Percentiles rank a stretch among this genome's conserved stretches.
phyloP scores from a whole-genome alignment of 2,888 invertebrate species.

The Tortrix viridana region DNA sequence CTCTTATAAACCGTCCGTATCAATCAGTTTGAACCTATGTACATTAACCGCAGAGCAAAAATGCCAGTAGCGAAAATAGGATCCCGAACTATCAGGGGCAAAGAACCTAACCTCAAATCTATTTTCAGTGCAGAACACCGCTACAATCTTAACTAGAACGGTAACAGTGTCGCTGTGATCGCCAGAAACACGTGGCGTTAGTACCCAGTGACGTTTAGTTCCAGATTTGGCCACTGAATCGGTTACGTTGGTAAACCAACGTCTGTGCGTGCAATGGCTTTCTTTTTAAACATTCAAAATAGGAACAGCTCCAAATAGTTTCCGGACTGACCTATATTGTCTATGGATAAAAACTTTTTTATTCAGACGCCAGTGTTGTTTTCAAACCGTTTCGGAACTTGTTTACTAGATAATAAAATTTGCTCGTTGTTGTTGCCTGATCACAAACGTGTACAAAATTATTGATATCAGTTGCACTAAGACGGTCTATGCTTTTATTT shows the following conservation, averaged over 20 bases:
- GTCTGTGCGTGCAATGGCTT: constrained; percentile 10
- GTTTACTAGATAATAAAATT: constrained; percentile 32
- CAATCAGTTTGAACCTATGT: too few species aligned
- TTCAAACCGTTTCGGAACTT: constrained; percentile 35
- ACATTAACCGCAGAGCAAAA: constrained; percentile 2
- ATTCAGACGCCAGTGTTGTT: constrained; percentile 3
- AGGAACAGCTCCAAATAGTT: constrained; percentile 58
- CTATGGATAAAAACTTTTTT: constrained; percentile 61
- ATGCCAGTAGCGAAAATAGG: constrained; percentile 24
- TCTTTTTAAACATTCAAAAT: constrained; percentile 51
- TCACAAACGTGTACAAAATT: constrained; percentile 47
- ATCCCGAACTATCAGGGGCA: constrained; percentile 34
- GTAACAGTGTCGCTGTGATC: constrained; percentile 14
- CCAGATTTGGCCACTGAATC: constrained; percentile 16
- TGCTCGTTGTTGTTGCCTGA: constrained; percentile 45
- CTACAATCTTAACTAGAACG: constrained; percentile 4
- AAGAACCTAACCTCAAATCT: constrained; percentile 36
- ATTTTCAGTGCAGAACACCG: constrained; percentile 20
- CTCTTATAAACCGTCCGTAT: too few species aligned
- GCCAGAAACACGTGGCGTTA: not conserved
- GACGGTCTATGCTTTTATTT: constrained; percentile 12
- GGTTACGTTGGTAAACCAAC: not conserved
- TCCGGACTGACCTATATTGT: constrained; percentile 69
- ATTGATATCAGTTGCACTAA: constrained; percentile 43
- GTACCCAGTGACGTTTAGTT: constrained; percentile 3